Evolutionary conservation across 1,140 invertebrate species (phyloP).

Genomic region (Latrodectus geometricus): DNA sequence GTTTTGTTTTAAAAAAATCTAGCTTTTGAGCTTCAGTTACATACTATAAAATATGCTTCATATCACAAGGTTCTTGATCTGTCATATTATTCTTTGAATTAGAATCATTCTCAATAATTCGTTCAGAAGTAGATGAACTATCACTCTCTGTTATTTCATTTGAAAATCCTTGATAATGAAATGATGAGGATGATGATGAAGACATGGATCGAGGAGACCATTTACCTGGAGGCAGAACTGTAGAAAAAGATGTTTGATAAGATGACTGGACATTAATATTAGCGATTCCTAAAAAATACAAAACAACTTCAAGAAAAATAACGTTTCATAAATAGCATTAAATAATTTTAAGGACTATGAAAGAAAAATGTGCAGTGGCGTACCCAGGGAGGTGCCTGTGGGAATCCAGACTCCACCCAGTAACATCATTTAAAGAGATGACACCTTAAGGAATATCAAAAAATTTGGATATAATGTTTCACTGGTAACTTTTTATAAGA

Average conservation of each 20-base stretch:
- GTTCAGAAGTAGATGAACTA: slow-evolving; percentile 56
- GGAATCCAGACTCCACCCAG: no score
- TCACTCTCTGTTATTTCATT: slow-evolving; percentile 58
- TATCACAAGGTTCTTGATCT: slow-evolving; percentile 59
- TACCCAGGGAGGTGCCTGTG: no score
- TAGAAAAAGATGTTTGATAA: slow-evolving; percentile 50
- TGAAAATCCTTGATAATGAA: slow-evolving; percentile 54
- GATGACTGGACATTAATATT: slow-evolving; percentile 48
- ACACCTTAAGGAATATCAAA: no score
- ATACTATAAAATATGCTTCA: slow-evolving; percentile 60
- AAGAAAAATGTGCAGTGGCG: no score
- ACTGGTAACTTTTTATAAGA: no score
- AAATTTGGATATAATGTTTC: no score
- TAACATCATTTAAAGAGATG: no score
- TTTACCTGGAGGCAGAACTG: slow-evolving; percentile 25
- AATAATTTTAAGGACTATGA: no score
- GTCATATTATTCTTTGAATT: slow-evolving; percentile 25
- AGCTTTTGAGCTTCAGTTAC: background rate
- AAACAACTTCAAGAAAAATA: no score
- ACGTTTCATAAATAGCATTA: no score
- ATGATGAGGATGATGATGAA: slow-evolving; percentile 42
- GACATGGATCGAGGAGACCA: slow-evolving; percentile 56
- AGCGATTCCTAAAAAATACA: slow-evolving; percentile 20
- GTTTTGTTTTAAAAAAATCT: background rate
- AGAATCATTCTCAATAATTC: slow-evolving; percentile 56